Evolutionary conservation across 2,888 invertebrate species (phyloP).

Genomic region (Sacculina carcini): DNA sequence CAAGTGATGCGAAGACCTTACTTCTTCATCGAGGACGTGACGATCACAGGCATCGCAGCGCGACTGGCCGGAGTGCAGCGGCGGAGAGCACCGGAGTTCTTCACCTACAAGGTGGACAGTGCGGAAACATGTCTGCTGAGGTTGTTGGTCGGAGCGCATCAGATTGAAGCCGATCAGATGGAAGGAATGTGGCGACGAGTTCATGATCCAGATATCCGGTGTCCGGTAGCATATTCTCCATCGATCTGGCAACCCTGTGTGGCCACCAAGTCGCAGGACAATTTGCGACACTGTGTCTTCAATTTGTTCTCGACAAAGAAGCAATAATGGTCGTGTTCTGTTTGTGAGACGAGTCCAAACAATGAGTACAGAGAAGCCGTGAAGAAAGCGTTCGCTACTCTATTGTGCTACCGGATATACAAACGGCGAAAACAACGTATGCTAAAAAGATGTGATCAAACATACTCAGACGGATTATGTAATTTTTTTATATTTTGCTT

Average conservation of each 20-base stretch:
- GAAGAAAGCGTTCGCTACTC: no score
- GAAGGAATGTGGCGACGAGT: neutral
- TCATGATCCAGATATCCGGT: neutral
- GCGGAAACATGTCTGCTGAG: neutral
- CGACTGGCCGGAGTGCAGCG: neutral
- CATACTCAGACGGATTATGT: no score
- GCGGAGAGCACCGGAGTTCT: neutral
- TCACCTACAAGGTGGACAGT: neutral
- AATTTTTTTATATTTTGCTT: no score
- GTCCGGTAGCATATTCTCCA: neutral
- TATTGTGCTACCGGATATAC: no score
- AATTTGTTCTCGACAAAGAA: neutral
- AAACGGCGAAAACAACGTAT: no score
- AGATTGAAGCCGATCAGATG: neutral
- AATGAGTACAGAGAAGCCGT: no score
- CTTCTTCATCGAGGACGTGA: slow-evolving; percentile 5
- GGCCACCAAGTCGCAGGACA: neutral
- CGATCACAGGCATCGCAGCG: slow-evolving; percentile 1
- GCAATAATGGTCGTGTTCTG: no score
- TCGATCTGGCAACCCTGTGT: neutral
- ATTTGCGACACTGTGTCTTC: neutral
- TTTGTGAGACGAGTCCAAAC: no score
- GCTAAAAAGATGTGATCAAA: no score
- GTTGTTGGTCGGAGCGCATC: neutral
- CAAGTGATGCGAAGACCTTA: neutral